Percentiles rank a stretch among this genome's conserved stretches.
Evolutionary conservation across 92 coral and sea anemone genomes (phyloP).

Genomic region (Epizoanthus illoricatus): DNA sequence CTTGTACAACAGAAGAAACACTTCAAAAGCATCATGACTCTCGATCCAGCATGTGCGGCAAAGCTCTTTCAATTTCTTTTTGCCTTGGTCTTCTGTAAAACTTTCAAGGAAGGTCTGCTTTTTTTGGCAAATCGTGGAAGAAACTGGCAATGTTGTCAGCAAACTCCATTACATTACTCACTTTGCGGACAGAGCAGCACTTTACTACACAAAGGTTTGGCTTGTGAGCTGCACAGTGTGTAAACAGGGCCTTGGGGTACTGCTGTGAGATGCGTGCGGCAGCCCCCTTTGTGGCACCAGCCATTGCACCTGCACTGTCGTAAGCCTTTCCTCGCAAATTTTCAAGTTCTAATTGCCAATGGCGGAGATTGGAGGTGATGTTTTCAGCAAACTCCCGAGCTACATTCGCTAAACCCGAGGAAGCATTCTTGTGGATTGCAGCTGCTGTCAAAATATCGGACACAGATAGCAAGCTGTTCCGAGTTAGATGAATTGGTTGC

Average conservation of each 20-base stretch:
- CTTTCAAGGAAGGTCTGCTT: neutral
- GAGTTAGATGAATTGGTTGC: no score
- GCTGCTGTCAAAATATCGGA: no score
- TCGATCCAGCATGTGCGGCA: neutral
- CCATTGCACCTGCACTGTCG: constrained; percentile 38
- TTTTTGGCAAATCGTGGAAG: constrained; percentile 29
- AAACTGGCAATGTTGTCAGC: constrained; percentile 26
- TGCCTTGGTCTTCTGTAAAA: neutral
- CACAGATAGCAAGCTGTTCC: no score
- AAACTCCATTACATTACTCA: constrained; percentile 19
- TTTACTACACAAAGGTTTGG: neutral
- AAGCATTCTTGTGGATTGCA: no score
- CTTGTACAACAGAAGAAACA: no score
- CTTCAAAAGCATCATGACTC: neutral
- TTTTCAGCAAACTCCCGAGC: no score
- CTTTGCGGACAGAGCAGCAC: no score
- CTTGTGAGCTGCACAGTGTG: neutral
- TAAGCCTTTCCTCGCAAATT: constrained; percentile 30
- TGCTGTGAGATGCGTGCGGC: neutral
- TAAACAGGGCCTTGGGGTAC: constrained; percentile 12
- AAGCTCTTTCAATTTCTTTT: neutral
- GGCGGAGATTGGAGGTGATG: no score
- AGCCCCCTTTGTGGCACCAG: constrained; percentile 16
- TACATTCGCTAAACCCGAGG: no score
- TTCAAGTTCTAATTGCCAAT: constrained; percentile 25